Evolutionary conservation across 2,888 invertebrate genomes (phyloP), one percentile per base, ranked within the genome.

Genomic region (Chrysodeixis includens): DNA sequence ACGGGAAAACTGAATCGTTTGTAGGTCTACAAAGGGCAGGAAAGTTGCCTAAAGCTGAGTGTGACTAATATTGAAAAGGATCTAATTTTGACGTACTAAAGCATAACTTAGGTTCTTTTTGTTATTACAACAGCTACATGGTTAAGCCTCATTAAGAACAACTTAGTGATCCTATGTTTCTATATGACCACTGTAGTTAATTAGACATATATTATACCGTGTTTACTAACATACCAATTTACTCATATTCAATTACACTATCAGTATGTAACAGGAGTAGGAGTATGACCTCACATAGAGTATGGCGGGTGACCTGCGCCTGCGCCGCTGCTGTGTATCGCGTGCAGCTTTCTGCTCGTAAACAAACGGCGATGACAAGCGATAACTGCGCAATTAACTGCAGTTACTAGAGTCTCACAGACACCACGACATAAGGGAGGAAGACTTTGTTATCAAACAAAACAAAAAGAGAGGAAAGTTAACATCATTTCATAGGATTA

Each of bases 361-460:
- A 44, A 56, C 18, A 44, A 57, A 32, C 44, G n/a, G 12, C 12
- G 60, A 57, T 53, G 35, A 54, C 70, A 66, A 6, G 10, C 30
- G 62, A 30, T 58, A 69, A 56, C 44, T 52, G 26, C 58, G 46
- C 54, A 74, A 74, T 74, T 74, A 74, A 30, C 26, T 51, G 51
- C 52, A 74, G 32, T 63, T 58, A 63, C 5, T 55, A 52, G 1
- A 40, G n/a, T 57, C n/a, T 32, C 44, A 62, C 62, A 52, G 30
- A 44, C 35, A 55, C 26, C 20, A 40, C 20, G 20, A 10, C 9
- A 3, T n/a, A 40, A 40, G n/a, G 40, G 12, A n/a, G 9, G 32
- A 65, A 51, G 52, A 35, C 58, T 30, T n/a, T 59, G 22, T 61
- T 46, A 65, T 58, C 46, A 30, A 8, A 20, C 5, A 14, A 6